Conservation (phyloP, 2,797 vertebrate species). For the Halcyon leucocephala region DNA sequence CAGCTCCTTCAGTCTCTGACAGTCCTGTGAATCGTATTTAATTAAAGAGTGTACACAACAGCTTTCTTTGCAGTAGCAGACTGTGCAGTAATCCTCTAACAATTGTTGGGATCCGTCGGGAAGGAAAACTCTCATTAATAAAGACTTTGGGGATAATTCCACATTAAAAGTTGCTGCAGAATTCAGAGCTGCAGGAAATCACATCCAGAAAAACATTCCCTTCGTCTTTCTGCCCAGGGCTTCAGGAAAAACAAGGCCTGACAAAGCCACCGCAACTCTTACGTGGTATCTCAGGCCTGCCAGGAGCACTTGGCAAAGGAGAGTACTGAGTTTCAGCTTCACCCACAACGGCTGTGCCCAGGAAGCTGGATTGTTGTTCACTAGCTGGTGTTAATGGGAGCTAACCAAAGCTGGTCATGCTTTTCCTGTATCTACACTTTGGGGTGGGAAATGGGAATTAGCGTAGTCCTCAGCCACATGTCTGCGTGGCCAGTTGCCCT, state of each 20-base stretch:
- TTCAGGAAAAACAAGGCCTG: not conserved
- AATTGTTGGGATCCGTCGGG: not conserved
- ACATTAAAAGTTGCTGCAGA: not conserved
- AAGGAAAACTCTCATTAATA: conserved; percentile 34
- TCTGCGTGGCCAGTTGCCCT: fast-evolving
- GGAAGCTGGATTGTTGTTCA: not conserved
- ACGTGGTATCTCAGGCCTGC: fast-evolving
- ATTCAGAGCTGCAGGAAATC: not conserved
- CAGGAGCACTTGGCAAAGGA: not conserved
- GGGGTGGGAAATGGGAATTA: not conserved
- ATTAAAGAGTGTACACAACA: not conserved
- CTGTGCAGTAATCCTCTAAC: conserved; percentile 17
- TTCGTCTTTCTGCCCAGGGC: not conserved
- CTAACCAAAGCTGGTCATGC: not conserved
- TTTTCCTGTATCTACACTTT: not conserved
- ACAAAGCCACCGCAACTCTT: not conserved
- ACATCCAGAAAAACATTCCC: not conserved
- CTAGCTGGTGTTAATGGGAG: not conserved
- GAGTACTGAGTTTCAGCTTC: not conserved
- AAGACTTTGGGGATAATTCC: not conserved
- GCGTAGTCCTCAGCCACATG: not conserved
- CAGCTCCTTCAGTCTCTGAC: not conserved
- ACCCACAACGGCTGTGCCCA: not conserved
- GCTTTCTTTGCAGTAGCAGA: conserved; percentile 14
- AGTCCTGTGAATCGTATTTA: not conserved